Evolutionary conservation across 2,113 vertebrate genomes (phyloP), one percentile per base, ranked within the genome.

Genomic region (Leucopternis melanops): DNA sequence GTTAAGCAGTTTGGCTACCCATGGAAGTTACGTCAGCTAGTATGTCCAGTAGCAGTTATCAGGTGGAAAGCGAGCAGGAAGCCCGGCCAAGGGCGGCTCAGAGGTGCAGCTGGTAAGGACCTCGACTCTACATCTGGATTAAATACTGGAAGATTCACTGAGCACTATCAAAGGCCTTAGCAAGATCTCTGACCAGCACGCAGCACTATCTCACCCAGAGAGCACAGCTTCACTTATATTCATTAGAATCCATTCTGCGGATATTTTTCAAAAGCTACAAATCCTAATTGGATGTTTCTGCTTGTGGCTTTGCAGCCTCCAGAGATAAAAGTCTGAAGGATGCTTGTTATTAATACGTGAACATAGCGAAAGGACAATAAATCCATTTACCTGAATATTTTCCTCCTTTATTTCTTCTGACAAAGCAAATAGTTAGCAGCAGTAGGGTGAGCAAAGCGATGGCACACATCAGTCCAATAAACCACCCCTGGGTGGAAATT

Each of bases 401-500:
- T 32, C 99, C 99, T 93, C 99, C 99, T 98, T 98, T 99, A 94
- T 99, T 99, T 94, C 99, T 99, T 97, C 99, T 99, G 97, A 99
- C 98, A 94, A 99, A 99, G 98, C 99, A 99, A 82, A 99, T 89
- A 7, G 99, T 99, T 54, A 99, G 95, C 95, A 99, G 96, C 79
- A 98, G 97, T 42, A 99, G 98, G 5, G 99, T 99, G 94, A 99
- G 99, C 44, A 99, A 96, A 91, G 99, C 99, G 15, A 99, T 94
- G n/a, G 99, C 99, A 10, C 99, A 99, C 99, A 99, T 99, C 96
- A 99, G 84, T 83, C 99, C 99, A 90, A 99, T 99, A 94, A 99
- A 99, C 99, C 99, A 99, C 90, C 99, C 99, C 97, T 99, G 98
- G 65, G 99, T 99, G 88, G 99, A 98, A 94, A 99, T 98, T 95